Evolutionary conservation across 2,797 vertebrate species (phyloP), one percentile per base, ranked within the genome.

Genomic region (Euthynnus affinis): DNA sequence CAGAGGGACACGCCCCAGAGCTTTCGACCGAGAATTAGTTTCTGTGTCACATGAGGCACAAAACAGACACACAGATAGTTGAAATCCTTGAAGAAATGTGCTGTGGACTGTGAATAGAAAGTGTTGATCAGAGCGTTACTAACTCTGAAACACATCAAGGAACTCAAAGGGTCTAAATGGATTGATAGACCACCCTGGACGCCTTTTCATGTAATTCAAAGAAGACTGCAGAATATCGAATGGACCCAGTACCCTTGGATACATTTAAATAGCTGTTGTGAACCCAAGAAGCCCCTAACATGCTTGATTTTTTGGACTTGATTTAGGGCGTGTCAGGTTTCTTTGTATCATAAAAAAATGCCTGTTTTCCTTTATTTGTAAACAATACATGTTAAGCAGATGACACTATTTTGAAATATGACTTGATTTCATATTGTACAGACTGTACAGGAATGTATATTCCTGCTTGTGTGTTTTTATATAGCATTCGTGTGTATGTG

Each of bases 371-470:
- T 92, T 94, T 92, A 88, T 94, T 94, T 94, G 91, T 93, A 93
- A 94, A 93, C 88, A 75, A 90, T 91, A 92, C 91, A 92, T 92
- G 92, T 92, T 91, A 91, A 93, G 90, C 92, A 94, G 94, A 94
- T 93, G 91, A 93, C 88, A 94, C 94, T 95, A 95, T 95, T 95
- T 95, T 93, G 88, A 95, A 94, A 94, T 93, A 93, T 93, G 92
- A 93, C 91, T 93, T 92, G 89, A 93, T 94, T 95, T 95, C 92
- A 92, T 93, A 95, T 93, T 93, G 94, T 94, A 93, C 88, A 94
- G 93, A 89, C 90, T 91, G 92, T 93, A 91, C 91, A 80, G 93
- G 93, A 90, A 93, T 87, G 87, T 78, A 68, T 71, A 88, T 93
- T 94, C 91, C 92, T 92, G 91, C 87, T 93, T 90, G 84, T 93